Conservation (phyloP, 2,113 vertebrate genomes). For the Saguinus imperator region DNA sequence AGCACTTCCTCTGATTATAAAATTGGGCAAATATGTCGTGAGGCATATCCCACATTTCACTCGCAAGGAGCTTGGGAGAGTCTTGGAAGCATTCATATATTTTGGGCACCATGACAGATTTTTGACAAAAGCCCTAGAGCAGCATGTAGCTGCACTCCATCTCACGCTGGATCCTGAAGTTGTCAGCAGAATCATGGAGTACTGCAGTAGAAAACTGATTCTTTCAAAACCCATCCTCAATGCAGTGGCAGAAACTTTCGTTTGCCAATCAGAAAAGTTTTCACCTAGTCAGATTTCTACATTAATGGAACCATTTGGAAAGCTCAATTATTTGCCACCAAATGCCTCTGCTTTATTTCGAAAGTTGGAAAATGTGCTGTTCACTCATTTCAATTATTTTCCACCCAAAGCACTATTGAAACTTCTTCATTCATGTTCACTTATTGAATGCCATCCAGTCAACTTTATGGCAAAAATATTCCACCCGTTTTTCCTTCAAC, state of each 20-base stretch:
- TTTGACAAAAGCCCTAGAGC: conserved; percentile 89
- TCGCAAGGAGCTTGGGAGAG: conserved; percentile 84
- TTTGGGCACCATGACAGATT: conserved; percentile 88
- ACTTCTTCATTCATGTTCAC: conserved; percentile 91
- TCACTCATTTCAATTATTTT: conserved; percentile 84
- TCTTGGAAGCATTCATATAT: conserved; percentile 89
- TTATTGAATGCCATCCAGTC: conserved; percentile 91
- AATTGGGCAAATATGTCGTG: conserved; percentile 87
- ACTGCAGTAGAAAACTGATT: conserved; percentile 86
- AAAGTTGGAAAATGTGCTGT: conserved; percentile 89
- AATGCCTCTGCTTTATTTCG: conserved; percentile 87
- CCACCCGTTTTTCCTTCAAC: conserved; percentile 91
- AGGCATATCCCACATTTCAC: conserved; percentile 86
- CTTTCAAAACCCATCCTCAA: conserved; percentile 88
- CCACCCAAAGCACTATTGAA: conserved; percentile 88
- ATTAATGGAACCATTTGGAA: conserved; percentile 90
- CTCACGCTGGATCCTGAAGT: conserved; percentile 85
- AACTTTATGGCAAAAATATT: conserved; percentile 94
- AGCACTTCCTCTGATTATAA: conserved; percentile 87
- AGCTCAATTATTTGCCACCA: conserved; percentile 91
- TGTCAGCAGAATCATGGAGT: conserved; percentile 86
- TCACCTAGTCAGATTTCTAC: conserved; percentile 87
- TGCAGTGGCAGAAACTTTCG: conserved; percentile 89
- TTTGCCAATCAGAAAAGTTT: conserved; percentile 88
- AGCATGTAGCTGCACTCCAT: conserved; percentile 72